Conservation (phyloP, 2,888 invertebrate species). For the Coronaproctus castanopsis region DNA sequence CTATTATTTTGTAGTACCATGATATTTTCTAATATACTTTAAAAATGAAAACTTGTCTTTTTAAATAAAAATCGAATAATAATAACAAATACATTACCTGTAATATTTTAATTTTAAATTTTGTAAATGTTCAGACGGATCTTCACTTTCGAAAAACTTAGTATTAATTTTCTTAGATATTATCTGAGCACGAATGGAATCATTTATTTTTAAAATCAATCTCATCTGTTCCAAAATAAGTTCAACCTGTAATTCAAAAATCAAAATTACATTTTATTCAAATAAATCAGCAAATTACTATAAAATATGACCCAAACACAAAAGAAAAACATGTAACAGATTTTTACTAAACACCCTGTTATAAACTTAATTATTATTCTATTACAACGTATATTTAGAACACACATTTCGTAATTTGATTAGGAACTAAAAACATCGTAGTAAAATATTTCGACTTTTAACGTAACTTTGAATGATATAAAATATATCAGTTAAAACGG, state of each 20-base stretch:
- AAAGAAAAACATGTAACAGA: not conserved
- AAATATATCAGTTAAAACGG: no score
- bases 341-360: no score
- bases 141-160: slow-evolving; percentile 84
- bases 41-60: slow-evolving; percentile 1
- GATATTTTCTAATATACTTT: not conserved
- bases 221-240: slow-evolving; percentile 97
- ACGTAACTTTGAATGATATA: no score
- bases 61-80: no score
- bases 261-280: not conserved
- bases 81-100: no score
- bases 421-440: no score
- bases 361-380: no score
- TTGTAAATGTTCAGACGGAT: slow-evolving; percentile 34
- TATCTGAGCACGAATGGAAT: slow-evolving; percentile 91
- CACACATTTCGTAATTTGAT: no score
- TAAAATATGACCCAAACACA: not conserved
- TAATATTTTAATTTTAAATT: slow-evolving; percentile 49
- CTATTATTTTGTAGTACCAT: no score
- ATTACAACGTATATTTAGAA: no score
- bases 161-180: slow-evolving; percentile 96
- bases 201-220: slow-evolving; percentile 80
- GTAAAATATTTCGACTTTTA: no score
- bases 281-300: not conserved
- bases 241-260: slow-evolving; percentile 36